Conservation (phyloP, 2,113 vertebrate species). For the Ailuropoda melanoleuca region DNA sequence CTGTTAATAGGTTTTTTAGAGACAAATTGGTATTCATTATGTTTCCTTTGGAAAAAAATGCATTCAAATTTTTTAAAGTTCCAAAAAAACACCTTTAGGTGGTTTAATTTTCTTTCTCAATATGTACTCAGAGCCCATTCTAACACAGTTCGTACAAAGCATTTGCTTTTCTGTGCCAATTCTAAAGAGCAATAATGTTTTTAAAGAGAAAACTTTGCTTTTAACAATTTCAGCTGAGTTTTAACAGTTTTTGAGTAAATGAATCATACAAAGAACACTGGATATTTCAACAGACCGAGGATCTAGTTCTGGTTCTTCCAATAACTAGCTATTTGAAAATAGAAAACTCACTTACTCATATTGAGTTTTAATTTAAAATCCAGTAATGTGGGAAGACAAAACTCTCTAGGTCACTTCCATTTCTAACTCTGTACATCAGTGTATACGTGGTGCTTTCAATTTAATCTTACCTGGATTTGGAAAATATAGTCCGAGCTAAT, state of each 20-base stretch:
- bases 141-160: neutral
- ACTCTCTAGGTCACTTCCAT: neutral
- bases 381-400: neutral
- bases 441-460: neutral
- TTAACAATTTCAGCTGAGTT: conserved; percentile 19
- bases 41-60: conserved; percentile 10
- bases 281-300: neutral
- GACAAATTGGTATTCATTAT: conserved; percentile 29
- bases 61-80: neutral
- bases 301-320: conserved; percentile 22
- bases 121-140: neutral
- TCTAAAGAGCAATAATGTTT: neutral
- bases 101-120: neutral
- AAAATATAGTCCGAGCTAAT: neutral
- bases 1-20: neutral
- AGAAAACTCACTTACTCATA: conserved; percentile 5
- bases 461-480: neutral
- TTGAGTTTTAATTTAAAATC: conserved; percentile 48
- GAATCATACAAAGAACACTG: neutral
- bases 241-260: conserved; percentile 12
- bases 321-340: neutral
- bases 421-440: neutral
- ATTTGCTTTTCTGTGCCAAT: neutral
- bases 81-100: neutral
- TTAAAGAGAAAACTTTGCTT: conserved; percentile 49